Conservation (phyloP, 2,113 vertebrate genomes). For the Entomyzon cyanotis region DNA sequence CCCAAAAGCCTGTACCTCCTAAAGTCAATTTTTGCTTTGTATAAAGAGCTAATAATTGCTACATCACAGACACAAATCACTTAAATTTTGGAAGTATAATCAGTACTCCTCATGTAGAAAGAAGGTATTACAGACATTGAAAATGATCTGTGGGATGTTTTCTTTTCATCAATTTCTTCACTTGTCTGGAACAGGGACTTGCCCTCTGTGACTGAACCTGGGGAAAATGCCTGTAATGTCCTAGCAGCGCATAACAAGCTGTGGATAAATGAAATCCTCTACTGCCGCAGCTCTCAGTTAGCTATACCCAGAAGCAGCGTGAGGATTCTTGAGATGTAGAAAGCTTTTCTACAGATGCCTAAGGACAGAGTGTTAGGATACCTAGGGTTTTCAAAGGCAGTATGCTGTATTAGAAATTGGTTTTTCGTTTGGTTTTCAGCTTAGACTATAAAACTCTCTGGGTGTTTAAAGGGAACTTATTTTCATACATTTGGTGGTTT, state of each 20-base stretch:
- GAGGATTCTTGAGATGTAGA: slow-evolving; percentile 2
- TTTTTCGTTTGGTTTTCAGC: not conserved
- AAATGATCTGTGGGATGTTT: not conserved
- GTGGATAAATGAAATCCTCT: slow-evolving; percentile 12
- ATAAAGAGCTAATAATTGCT: not conserved
- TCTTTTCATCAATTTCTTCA: not conserved
- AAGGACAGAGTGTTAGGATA: not conserved
- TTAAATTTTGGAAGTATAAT: not conserved
- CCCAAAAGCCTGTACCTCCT: not conserved
- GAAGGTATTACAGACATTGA: not conserved
- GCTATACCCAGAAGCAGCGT: not conserved
- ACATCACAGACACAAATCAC: not conserved
- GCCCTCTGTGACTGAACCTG: not conserved
- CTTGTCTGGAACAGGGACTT: not conserved
- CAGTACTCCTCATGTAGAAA: not conserved
- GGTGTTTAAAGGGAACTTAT: not conserved
- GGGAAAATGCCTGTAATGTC: not conserved
- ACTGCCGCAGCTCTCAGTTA: not conserved
- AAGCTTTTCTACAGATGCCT: not conserved
- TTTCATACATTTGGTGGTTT: not conserved
- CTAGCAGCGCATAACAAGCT: not conserved
- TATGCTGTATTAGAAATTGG: not conserved
- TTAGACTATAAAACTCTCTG: not conserved
- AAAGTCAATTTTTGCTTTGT: not conserved
- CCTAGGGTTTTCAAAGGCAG: not conserved